Evolutionary conservation across 1,140 invertebrate genomes (phyloP), one percentile per base, ranked within the genome.

Genomic region (Heliconius hermathena): DNA sequence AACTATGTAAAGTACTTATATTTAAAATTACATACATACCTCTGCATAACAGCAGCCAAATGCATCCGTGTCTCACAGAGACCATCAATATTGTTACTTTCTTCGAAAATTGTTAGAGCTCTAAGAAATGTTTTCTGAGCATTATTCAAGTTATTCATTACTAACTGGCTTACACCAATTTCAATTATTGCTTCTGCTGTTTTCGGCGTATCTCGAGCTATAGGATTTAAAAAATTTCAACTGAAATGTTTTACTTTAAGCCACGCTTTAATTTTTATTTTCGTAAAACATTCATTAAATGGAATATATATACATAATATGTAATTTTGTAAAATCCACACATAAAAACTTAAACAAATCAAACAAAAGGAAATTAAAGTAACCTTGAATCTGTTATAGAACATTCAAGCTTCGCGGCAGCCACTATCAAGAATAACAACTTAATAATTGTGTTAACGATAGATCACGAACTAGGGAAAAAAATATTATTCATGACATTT

Each of bases 51-150:
- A 52, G 93, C 89, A 18, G 95, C 94, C 49, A 95, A 80, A 75
- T 94, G 94, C 87, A 95, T 95, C 84, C 87, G 90, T 1, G 92
- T 92, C 78, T 94, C 91, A 76, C 95, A 95, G 36, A 94, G 85
- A 8, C 94, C 93, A 72, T 93, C 89, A 8, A 93, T 84, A 71
- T 94, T 88, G 6, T 90, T 85, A n/a, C 87, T 89, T 3, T 85
- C 83, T 13, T 86, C 81, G 60, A 95, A 87, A n/a, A 95, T 93
- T 46, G 90, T 86, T 3, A 92, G 90, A 0, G 94, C 94, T 81
- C 93, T 93, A 20, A 91, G 85, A 76, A 95, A 95, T 2, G 94
- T 93, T 71, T 91, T 92, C 49, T 93, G 89, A 0, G 95, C 95
- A 46, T 93, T 91, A 74, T 94, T 93, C 60, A 94, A 85, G 79